Evolutionary conservation across 1,140 invertebrate species (phyloP).

Genomic region (Drosophila nikananu): DNA sequence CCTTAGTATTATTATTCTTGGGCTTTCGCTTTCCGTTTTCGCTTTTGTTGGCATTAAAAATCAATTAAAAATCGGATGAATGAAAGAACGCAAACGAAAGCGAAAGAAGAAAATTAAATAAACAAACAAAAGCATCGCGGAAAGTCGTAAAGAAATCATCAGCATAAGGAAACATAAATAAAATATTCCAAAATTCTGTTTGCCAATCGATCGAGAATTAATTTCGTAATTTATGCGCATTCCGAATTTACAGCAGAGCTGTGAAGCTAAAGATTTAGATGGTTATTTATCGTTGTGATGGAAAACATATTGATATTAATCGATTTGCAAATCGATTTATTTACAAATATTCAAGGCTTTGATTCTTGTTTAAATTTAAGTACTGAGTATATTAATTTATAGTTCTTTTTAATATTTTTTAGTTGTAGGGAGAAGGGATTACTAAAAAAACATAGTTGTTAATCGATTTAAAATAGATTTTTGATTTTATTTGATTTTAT

Average conservation of each 20-base stretch:
- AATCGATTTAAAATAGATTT: not conserved
- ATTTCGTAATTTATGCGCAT: conserved; percentile 34
- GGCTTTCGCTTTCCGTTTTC: conserved; percentile 30
- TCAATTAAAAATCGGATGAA: conserved; percentile 53
- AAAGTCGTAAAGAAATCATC: conserved; percentile 32
- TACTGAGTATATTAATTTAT: too few species aligned
- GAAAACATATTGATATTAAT: not conserved
- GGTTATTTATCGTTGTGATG: not conserved
- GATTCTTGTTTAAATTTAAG: too few species aligned
- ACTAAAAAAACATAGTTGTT: not conserved
- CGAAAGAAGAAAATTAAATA: conserved; percentile 17
- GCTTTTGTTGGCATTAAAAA: conserved; percentile 31
- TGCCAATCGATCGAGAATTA: conserved; percentile 6
- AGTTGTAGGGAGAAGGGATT: too few species aligned
- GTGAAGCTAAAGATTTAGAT: not conserved
- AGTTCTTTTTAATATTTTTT: not conserved
- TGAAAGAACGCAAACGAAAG: conserved; percentile 20
- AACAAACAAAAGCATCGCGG: conserved; percentile 29
- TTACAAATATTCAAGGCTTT: too few species aligned
- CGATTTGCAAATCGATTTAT: too few species aligned
- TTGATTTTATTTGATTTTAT: not conserved
- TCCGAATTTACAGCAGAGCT: conserved; percentile 9
- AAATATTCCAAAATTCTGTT: conserved; percentile 5
- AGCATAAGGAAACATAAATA: not conserved
- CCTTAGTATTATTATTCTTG: conserved; percentile 6